Evolutionary conservation across 2,888 invertebrate species (phyloP).

Genomic region (Aleiodes leptofemur): DNA sequence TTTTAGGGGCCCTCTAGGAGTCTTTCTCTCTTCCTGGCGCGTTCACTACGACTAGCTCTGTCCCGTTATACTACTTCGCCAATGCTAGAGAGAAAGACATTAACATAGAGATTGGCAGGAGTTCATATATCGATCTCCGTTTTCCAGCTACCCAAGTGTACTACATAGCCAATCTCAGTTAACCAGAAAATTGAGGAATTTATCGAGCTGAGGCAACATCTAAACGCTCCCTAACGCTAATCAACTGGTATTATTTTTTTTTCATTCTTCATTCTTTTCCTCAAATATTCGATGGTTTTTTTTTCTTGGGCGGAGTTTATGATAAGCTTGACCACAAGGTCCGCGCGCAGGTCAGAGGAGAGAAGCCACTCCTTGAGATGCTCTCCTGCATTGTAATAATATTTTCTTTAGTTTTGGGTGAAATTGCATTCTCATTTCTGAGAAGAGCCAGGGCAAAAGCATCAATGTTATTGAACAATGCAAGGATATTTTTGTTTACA

Average conservation of each 20-base stretch:
- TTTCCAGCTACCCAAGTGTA: conserved; percentile 62
- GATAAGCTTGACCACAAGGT: conserved; percentile 67
- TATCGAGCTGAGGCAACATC: background rate
- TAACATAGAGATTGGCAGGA: conserved; percentile 75
- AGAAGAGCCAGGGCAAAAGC: too few relatives aligned
- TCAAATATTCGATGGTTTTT: background rate
- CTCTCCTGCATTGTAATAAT: conserved; percentile 48
- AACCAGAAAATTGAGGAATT: conserved; percentile 5
- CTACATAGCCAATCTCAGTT: conserved; percentile 32
- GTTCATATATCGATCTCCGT: conserved; percentile 73
- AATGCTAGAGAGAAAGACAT: conserved; percentile 59
- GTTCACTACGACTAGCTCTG: conserved; percentile 48
- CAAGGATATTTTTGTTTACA: background rate
- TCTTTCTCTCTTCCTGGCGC: conserved; percentile 46
- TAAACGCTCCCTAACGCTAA: background rate
- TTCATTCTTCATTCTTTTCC: background rate
- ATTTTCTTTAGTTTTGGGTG: background rate
- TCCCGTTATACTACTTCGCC: conserved; percentile 49
- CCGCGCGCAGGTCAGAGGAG: conserved; percentile 67
- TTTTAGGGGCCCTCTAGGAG: conserved; percentile 73
- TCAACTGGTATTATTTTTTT: background rate
- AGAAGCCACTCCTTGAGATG: conserved; percentile 66
- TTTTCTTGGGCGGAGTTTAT: conserved; percentile 68
- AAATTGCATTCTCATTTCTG: too few relatives aligned
- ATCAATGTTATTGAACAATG: background rate